phyloP scores from a whole-genome alignment of 1,140 invertebrate species.

The Zaprionus africanus region DNA sequence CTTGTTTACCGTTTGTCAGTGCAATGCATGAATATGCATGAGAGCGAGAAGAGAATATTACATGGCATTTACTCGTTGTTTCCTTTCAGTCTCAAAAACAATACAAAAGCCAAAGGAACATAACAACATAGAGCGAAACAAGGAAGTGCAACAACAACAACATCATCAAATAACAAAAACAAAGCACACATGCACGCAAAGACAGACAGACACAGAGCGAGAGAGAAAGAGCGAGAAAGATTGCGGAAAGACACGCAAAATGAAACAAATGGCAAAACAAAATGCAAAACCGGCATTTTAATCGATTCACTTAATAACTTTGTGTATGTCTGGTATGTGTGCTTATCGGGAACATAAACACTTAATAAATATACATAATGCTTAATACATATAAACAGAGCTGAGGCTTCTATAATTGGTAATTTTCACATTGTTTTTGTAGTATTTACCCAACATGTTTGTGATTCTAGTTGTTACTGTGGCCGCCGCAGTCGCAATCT shows the following conservation, averaged over 20 bases:
- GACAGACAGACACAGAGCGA: not conserved
- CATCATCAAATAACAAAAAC: slow-evolving; percentile 31
- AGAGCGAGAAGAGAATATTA: slow-evolving; percentile 15
- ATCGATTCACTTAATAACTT: slow-evolving; percentile 44
- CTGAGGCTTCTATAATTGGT: slow-evolving; percentile 42
- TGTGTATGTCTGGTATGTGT: not conserved
- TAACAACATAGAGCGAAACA: slow-evolving; percentile 33
- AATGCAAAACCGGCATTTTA: slow-evolving; percentile 75
- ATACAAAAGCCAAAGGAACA: slow-evolving; percentile 8
- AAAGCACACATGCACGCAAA: not conserved
- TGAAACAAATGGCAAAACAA: slow-evolving; percentile 55
- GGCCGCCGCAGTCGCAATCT: slow-evolving; percentile 1
- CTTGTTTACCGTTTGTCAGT: slow-evolving; percentile 44
- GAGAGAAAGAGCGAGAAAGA: slow-evolving; percentile 8
- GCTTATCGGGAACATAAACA: slow-evolving; percentile 7
- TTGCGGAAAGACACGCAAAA: slow-evolving; percentile 51
- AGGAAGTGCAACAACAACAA: slow-evolving; percentile 41
- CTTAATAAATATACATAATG: slow-evolving; percentile 14
- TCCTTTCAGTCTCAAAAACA: not conserved
- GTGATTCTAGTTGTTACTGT: slow-evolving; percentile 35
- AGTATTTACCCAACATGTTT: slow-evolving; percentile 81
- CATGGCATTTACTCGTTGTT: slow-evolving; percentile 28
- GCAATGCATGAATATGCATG: slow-evolving; percentile 41
- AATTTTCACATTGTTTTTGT: slow-evolving; percentile 44
- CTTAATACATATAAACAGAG: slow-evolving; percentile 10